Conservation (phyloP, 1,140 invertebrate species). For the Aphis craccivora region DNA sequence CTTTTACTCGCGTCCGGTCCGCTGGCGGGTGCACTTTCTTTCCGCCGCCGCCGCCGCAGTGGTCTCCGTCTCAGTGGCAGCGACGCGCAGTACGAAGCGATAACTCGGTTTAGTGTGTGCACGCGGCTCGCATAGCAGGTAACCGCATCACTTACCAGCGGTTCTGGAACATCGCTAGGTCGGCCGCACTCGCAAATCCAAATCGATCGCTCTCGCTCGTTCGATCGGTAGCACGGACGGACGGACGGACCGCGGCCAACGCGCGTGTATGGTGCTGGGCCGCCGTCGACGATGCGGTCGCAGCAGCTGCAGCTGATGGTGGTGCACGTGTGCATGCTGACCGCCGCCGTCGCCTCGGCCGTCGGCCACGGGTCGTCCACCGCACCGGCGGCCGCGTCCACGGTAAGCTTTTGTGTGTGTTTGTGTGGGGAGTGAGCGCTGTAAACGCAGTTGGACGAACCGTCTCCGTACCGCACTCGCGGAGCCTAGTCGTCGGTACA, state of each 20-base stretch:
- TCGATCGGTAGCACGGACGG: background rate
- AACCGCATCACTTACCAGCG: background rate
- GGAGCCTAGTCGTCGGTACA: background rate
- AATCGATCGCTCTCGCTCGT: background rate
- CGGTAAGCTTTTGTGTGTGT: background rate
- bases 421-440: too few species aligned
- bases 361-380: background rate
- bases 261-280: background rate
- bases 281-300: slow-evolving; percentile 4
- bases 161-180: background rate
- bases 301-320: background rate
- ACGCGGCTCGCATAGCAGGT: background rate
- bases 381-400: background rate
- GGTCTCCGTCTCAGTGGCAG: background rate
- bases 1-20: slow-evolving; percentile 56
- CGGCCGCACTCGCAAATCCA: background rate
- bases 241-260: background rate
- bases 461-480: too few species aligned
- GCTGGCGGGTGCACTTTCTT: slow-evolving; percentile 52
- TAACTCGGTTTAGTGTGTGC: slow-evolving; percentile 16
- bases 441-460: too few species aligned
- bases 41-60: background rate
- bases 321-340: background rate
- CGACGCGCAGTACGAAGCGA: background rate
- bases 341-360: background rate